These are phyloP conservation scores for Hirtodrosophila cameraria DNA, from an alignment of 2,888 invertebrate genomes.

Conservation along the genomic window DNA sequence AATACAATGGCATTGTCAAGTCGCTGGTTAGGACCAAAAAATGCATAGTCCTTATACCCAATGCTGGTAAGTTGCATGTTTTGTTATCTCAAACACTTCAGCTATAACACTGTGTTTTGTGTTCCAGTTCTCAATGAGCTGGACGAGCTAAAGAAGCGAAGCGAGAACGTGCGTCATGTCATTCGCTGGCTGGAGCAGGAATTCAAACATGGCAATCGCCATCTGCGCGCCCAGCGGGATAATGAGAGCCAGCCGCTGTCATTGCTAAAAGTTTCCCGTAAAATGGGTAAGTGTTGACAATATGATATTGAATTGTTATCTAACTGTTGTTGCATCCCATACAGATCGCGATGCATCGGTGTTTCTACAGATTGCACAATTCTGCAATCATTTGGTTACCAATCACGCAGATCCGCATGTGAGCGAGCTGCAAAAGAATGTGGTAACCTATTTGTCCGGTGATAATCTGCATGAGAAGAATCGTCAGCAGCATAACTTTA, in stretches of 20 bases:
- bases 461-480: conserved; percentile 83
- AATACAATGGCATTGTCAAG: conserved; percentile 91
- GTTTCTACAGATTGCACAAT: conserved; percentile 84
- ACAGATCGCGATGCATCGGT: conserved; percentile 83
- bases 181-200: conserved; percentile 97
- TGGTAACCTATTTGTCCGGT: conserved; percentile 92
- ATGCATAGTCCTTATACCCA: conserved; percentile 94
- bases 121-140: conserved; percentile 92
- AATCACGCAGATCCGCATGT: conserved; percentile 85
- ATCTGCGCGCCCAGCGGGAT: conserved; percentile 93
- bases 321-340: neutral
- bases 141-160: conserved; percentile 94
- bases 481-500: conserved; percentile 86
- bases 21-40: conserved; percentile 92
- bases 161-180: conserved; percentile 93
- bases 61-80: conserved; percentile 89
- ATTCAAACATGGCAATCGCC: conserved; percentile 93
- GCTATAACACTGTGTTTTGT: neutral
- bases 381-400: conserved; percentile 83
- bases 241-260: conserved; percentile 91
- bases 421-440: conserved; percentile 83
- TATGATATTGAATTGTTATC: neutral
- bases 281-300: conserved; percentile 87
- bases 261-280: conserved; percentile 90
- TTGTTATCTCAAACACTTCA: neutral